These are phyloP conservation scores for Rhadina sibilatrix DNA, from an alignment of 2,113 vertebrate genomes.

Conservation along the genomic window DNA sequence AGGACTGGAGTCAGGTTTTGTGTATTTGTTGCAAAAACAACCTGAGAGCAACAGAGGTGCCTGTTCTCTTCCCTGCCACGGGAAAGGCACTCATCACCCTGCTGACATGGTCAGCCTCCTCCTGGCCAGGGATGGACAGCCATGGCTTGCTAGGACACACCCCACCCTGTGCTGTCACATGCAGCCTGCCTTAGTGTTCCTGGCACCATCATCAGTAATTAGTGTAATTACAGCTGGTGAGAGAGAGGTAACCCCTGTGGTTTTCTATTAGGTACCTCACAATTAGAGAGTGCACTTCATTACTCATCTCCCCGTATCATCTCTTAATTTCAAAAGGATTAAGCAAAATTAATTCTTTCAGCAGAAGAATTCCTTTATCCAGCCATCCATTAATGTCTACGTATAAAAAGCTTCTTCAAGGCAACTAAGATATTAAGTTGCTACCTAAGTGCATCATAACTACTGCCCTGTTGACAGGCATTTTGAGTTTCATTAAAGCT, in stretches of 20 bases:
- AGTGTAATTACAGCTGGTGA: slow-evolving; percentile 69
- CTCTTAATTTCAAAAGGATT: slow-evolving; percentile 71
- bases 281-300: slow-evolving; percentile 62
- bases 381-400: slow-evolving; percentile 47
- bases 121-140: neutral
- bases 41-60: neutral
- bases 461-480: slow-evolving; percentile 21
- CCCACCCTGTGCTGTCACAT: slow-evolving; percentile 14
- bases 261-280: slow-evolving; percentile 69
- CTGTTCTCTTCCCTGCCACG: neutral
- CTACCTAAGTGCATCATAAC: slow-evolving; percentile 40
- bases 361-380: slow-evolving; percentile 58
- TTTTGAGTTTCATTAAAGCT: slow-evolving; percentile 27
- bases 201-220: slow-evolving; percentile 57
- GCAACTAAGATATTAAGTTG: slow-evolving; percentile 61
- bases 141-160: neutral
- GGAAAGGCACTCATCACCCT: neutral
- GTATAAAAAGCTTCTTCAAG: slow-evolving; percentile 56
- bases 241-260: slow-evolving; percentile 65
- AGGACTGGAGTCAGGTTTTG: neutral
- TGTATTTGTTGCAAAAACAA: neutral
- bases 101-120: neutral
- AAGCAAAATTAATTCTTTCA: slow-evolving; percentile 62
- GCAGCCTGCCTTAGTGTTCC: slow-evolving; percentile 39
- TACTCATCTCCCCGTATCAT: slow-evolving; percentile 48